Base-by-base conservation (phyloP, 1,140 invertebrate genomes). In the Dendroctonus valens region DNA sequence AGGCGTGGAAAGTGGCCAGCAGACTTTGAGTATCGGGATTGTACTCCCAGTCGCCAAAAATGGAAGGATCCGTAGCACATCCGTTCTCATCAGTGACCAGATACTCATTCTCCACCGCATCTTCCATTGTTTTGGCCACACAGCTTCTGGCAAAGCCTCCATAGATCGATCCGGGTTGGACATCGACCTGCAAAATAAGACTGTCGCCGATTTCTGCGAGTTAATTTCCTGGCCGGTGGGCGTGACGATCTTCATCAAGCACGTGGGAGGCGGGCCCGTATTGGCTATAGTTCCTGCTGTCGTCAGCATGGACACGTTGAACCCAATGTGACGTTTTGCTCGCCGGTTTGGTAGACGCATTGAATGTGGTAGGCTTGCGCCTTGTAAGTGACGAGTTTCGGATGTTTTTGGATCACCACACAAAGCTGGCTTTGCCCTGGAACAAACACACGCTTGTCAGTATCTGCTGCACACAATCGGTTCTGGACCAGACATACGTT, bases 351-450 rank as follows among this genome's bases (percentile, higher is more conserved):
- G 77, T 96, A 96, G 54, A 96, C 89, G 78, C 94, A 97, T 79
- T 93, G 94, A 51, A 96, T 94, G 77, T 96, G 92, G 79, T 96
- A 97, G 0, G 94, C 94, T 80, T 95, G 92, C 2, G 94, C 93
- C 72, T 94, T 93, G 76, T 92, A 94, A 5, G 94, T 97, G n/a
- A 96, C 90, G 5, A 97, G 80, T 84, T 94, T 95, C 0, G 93
- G 93, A 87, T 97, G 94, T 81, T 94, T 96, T 75, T 96, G 94
- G 74, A 97, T 94, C 7, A 97, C 93, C 14, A 97, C 0, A 96
- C 90, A 74, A 96, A 96, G 72, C 91, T 92, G 9, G 94, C 94
- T 76, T 94, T 86, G 50, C 94, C 93, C 89, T 92, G 75, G 65
- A 81, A 77, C 70, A 46, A 69, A 58, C 50, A 59, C 14, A 5